Conservation (phyloP, 2,113 vertebrate genomes). For the Paraplagusia blochii region DNA sequence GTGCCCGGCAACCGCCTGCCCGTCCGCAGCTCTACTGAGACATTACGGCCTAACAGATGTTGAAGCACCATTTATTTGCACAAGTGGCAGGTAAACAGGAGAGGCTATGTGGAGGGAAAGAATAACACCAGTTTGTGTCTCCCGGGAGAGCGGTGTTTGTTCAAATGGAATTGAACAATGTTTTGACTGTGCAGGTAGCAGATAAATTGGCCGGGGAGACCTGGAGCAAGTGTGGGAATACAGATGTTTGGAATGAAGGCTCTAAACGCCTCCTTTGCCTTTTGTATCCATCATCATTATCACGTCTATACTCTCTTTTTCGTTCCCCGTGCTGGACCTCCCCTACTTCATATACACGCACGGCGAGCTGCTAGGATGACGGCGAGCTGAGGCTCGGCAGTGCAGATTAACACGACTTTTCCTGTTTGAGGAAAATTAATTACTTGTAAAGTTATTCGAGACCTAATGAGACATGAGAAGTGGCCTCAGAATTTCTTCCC, state of each 20-base stretch:
- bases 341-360: not conserved
- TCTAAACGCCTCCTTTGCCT: constrained; percentile 9
- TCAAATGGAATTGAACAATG: constrained; percentile 61
- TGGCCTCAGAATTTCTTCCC: constrained; percentile 25
- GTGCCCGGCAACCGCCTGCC: constrained; percentile 36
- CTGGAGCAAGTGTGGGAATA: constrained; percentile 23
- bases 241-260: constrained; percentile 54
- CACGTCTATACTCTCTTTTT: constrained; percentile 3
- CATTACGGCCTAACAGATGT: constrained; percentile 51
- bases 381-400: constrained; percentile 9
- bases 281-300: constrained; percentile 9
- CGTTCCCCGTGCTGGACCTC: constrained; percentile 10
- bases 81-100: constrained; percentile 67
- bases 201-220: constrained; percentile 54
- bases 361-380: constrained; percentile 1
- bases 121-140: constrained; percentile 54
- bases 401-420: constrained; percentile 41
- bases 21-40: constrained; percentile 36
- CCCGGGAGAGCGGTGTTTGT: constrained; percentile 47
- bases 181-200: constrained; percentile 59
- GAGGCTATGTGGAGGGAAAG: constrained; percentile 42
- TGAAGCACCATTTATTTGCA: constrained; percentile 60
- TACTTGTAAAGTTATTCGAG: constrained; percentile 30
- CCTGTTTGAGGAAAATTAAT: constrained; percentile 47
- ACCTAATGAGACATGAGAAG: constrained; percentile 37